A percentile compares a stretch with the other conserved stretches of the same genome.
phyloP scores from a whole-genome alignment of 2,113 vertebrate species.

The Scolopax mira region DNA sequence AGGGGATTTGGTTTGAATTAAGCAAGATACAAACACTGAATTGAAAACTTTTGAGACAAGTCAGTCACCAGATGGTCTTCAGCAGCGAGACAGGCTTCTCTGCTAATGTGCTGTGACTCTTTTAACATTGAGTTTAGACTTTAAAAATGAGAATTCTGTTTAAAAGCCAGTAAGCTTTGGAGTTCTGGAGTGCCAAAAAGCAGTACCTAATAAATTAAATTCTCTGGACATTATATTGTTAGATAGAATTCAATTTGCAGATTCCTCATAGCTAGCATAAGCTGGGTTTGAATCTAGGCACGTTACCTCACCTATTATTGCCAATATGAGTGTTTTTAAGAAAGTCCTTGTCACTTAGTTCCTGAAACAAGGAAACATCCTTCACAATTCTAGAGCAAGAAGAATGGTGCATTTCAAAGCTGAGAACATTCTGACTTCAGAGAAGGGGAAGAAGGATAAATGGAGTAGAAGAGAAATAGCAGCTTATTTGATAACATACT shows the following conservation, averaged over 20 bases:
- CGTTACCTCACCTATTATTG: neutral
- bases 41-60: neutral
- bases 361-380: neutral
- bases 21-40: neutral
- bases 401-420: neutral
- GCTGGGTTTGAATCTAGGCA: neutral
- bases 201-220: neutral
- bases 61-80: constrained; percentile 14
- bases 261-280: neutral
- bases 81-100: neutral
- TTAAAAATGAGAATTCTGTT: neutral
- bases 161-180: neutral
- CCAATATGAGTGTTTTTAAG: neutral
- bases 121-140: neutral
- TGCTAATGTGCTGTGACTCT: neutral
- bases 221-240: neutral
- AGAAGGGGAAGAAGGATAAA: neutral
- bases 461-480: neutral
- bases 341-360: neutral
- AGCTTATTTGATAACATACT: neutral
- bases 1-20: constrained; percentile 35
- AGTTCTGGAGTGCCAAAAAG: neutral
- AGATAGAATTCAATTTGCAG: neutral
- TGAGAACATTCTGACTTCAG: neutral
- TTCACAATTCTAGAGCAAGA: neutral